Base-by-base conservation (phyloP, 2,797 vertebrate species). In the Holocentrus rufus region DNA sequence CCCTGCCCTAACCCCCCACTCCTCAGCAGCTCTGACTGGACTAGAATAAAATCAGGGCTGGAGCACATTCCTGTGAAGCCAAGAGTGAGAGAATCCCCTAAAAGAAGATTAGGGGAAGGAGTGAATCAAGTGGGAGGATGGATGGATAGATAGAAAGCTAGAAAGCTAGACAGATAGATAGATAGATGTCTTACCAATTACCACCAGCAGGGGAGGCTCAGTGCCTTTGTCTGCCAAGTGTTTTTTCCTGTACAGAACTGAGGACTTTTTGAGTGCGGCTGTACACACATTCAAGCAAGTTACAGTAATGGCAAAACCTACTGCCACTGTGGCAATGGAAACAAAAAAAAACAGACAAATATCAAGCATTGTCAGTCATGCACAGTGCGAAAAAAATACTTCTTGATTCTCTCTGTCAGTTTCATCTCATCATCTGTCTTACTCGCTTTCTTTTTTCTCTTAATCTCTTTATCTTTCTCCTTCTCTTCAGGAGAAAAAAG, bases 51-150 rank as follows among this genome's bases (percentile, higher is more conserved):
- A 72, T 14, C 30, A 13, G 50, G 31, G 50, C 46, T 20, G 56
- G 49, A 79, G 58, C 50, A 73, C 82, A 83, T 82, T 85, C 73
- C 68, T 81, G 59, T 66, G 46, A 68, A 61, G 65, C 67, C 59
- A 76, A 80, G 76, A 75, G 76, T 58, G 60, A 81, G 39, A 72
- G 47, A 62, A 72, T 76, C 68, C 53, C 52, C 23, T 23, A 34
- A 58, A 55, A 46, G 39, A 46, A 62, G 42, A 49, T 53, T 50
- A 39, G 56, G 31, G 49, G 63, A 50, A 60, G 54, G 64, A 67
- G 56, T 47, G 34, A 18, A 10, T 2, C 5, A 39, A 59, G n/a
- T 36, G 0, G 7, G 20, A 11, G 30, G 8, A 53, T 2, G 23
- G 39, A 54, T 13, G 0, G 10, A 47, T 46, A 39, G 8, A 53